Base-by-base conservation (phyloP, 2,113 vertebrate species). In the Cyanoramphus novaezelandiae region DNA sequence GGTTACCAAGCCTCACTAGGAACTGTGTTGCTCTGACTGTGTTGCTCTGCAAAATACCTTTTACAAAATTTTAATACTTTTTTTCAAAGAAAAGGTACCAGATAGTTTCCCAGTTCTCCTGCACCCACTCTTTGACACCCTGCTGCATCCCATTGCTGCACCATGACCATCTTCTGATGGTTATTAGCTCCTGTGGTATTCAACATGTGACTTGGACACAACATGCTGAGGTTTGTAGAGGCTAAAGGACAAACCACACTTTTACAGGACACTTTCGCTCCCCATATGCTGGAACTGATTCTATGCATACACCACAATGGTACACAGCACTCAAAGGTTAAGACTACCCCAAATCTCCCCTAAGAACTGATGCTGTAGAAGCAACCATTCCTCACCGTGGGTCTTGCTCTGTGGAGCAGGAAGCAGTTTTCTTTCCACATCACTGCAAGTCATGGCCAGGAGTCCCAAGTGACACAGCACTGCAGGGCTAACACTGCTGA, bases 401-500 rank as follows among this genome's bases (percentile, higher is more conserved):
- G 29, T 60, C 79, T 87, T 14, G 9, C 71, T 52, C 91, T 18
- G 62, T 7, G 43, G 50, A 86, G 88, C 43, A 1, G 68, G 55
- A 60, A 88, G 68, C 29, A 28, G 68, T 68, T 97, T 97, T 62
- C 77, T 72, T 64, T 82, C 75, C 72, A 44, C 68, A 43, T 74
- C 76, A 18, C 76, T 62, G 52, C 75, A 52, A 80, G 84, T 25
- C 59, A 39, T 18, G 9, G 90, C 59, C 84, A 64, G 82, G 85
- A 93, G 67, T 14, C 75, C 37, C 88, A 20, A 57, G 67, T 25
- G 74, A 33, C 72, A 43, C 65, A 75, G 70, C 47, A 9, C 47
- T 14, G 76, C 65, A 39, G 97, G 88, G 82, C 93, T 91, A 62
- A 77, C 62, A 11, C 29, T 74, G 85, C 96, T 65, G 71, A 67